phyloP scores from a whole-genome alignment of 2,888 invertebrate species.

The Cheilosia vernalis region DNA sequence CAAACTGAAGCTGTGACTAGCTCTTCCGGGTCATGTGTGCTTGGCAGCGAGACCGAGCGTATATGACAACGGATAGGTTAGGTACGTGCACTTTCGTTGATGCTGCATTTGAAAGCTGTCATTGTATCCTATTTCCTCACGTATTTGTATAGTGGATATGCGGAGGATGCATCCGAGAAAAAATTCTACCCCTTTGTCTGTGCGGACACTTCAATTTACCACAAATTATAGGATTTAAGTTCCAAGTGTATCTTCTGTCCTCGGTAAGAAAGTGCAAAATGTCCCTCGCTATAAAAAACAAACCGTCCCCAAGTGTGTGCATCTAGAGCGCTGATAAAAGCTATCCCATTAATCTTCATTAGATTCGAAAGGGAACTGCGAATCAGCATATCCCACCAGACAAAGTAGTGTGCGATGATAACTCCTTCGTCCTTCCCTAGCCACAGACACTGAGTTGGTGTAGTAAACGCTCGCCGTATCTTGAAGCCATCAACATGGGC shows the following conservation, averaged over 20 bases:
- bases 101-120: constrained; percentile 34
- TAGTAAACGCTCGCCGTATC: constrained; percentile 23
- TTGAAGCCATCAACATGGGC: constrained; percentile 41
- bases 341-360: constrained; percentile 76
- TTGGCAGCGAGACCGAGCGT: constrained; percentile 50
- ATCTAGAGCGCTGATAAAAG: constrained; percentile 66
- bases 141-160: neutral
- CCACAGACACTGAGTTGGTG: neutral
- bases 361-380: constrained; percentile 67
- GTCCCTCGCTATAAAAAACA: neutral
- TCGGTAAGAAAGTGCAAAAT: neutral
- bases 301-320: constrained; percentile 45
- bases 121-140: constrained; percentile 55
- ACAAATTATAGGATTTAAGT: constrained; percentile 56
- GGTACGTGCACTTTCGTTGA: constrained; percentile 32
- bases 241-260: neutral
- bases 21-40: constrained; percentile 56
- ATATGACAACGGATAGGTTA: constrained; percentile 44
- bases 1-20: constrained; percentile 6
- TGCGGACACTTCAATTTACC: constrained; percentile 55
- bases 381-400: constrained; percentile 62
- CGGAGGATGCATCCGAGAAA: neutral
- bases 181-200: constrained; percentile 10
- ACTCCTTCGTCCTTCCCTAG: constrained; percentile 17
- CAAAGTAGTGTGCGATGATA: constrained; percentile 31